Evolutionary conservation across 2,797 vertebrate species (phyloP).

Genomic region (Coendou prehensilis): DNA sequence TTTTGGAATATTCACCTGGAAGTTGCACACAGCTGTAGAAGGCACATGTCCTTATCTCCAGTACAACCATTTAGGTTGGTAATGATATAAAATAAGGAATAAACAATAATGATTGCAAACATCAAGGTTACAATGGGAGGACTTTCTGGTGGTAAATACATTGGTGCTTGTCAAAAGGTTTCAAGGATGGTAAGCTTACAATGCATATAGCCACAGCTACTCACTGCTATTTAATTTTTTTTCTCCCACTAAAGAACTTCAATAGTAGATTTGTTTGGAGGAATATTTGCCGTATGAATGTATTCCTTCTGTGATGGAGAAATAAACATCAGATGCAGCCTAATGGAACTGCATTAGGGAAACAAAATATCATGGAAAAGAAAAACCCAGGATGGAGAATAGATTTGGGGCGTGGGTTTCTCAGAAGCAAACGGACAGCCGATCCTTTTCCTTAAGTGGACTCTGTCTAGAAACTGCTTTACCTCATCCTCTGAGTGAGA

Average conservation of each 20-base stretch:
- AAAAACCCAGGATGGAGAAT: background rate
- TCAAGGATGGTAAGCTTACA: background rate
- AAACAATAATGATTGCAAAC: background rate
- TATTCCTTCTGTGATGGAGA: background rate
- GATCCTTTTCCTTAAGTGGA: background rate
- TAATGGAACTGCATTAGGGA: background rate
- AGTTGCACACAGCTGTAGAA: no score
- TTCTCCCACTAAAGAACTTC: constrained; percentile 3
- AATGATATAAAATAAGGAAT: background rate
- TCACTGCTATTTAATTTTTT: background rate
- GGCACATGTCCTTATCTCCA: background rate
- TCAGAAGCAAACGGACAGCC: background rate
- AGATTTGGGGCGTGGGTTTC: background rate
- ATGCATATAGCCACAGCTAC: background rate
- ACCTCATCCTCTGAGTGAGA: background rate
- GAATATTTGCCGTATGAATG: constrained; percentile 25
- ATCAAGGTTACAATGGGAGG: background rate
- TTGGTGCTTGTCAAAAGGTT: background rate
- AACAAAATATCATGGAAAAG: background rate
- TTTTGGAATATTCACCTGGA: background rate
- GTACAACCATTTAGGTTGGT: background rate
- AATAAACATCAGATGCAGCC: constrained; percentile 38
- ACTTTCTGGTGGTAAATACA: background rate
- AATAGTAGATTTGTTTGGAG: background rate
- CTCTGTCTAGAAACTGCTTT: background rate